Percentiles rank a stretch among this genome's conserved stretches.
phyloP scores from a whole-genome alignment of 2,113 vertebrate species.

The Tyto alba region DNA sequence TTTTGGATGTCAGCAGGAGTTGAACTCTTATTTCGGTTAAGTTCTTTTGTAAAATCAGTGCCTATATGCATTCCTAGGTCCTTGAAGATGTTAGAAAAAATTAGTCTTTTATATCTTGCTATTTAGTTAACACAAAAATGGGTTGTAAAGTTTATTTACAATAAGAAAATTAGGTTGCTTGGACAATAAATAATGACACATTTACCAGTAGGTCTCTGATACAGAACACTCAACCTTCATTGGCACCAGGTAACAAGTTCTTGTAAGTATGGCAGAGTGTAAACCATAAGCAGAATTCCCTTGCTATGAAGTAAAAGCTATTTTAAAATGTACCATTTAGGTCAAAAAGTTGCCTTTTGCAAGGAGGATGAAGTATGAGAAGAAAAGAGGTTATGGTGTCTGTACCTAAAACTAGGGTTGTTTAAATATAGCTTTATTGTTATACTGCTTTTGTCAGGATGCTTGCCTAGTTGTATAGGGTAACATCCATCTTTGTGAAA shows the following conservation, averaged over 20 bases:
- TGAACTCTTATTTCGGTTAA: neutral
- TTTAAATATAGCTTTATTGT: conserved; percentile 43
- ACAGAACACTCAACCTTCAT: neutral
- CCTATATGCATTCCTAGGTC: neutral
- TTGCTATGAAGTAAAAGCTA: neutral
- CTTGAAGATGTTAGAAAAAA: neutral
- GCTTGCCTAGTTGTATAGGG: neutral
- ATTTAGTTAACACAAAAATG: neutral
- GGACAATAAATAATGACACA: neutral
- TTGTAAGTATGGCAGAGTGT: neutral
- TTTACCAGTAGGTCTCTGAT: neutral
- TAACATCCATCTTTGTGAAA: conserved; percentile 19
- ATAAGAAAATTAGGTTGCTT: neutral
- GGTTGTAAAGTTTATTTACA: neutral
- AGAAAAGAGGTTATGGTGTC: neutral
- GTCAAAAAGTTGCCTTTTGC: neutral
- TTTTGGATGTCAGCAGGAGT: neutral
- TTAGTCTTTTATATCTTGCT: neutral
- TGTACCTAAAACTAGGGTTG: neutral
- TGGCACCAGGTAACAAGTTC: neutral
- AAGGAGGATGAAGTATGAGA: neutral
- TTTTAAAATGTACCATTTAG: neutral
- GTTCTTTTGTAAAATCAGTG: neutral
- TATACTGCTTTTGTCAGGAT: neutral
- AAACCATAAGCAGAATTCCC: neutral